Conservation (phyloP, 2,797 vertebrate genomes). For the Gymnoscopelus microlampas region DNA sequence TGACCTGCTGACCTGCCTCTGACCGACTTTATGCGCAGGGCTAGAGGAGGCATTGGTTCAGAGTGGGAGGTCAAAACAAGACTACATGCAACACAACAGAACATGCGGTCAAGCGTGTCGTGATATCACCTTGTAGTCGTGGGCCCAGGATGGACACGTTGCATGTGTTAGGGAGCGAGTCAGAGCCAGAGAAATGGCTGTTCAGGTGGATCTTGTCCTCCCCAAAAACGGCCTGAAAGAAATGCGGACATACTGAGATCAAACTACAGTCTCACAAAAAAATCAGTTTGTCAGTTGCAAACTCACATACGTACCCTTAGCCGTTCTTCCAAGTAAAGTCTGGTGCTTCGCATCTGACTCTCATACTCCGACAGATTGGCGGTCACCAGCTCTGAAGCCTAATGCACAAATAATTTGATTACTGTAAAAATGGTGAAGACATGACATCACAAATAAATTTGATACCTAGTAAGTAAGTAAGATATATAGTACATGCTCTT, state of each 20-base stretch:
- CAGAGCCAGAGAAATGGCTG: constrained; percentile 83
- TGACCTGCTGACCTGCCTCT: constrained; percentile 57
- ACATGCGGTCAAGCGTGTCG: not conserved
- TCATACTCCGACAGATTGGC: constrained; percentile 83
- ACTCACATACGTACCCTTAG: constrained; percentile 84
- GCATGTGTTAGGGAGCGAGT: constrained; percentile 91
- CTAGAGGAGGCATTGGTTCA: constrained; percentile 34
- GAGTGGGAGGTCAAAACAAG: constrained; percentile 21
- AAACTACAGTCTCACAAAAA: not conserved
- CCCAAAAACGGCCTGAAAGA: constrained; percentile 85
- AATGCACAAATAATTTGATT: constrained; percentile 28
- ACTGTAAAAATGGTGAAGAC: not conserved
- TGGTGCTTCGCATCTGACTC: constrained; percentile 84
- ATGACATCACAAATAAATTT: not conserved
- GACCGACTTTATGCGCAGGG: not conserved
- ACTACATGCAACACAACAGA: constrained; percentile 14
- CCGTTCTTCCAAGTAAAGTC: constrained; percentile 88
- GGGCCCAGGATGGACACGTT: constrained; percentile 91
- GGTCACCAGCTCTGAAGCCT: constrained; percentile 93
- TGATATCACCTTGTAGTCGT: constrained; percentile 85
- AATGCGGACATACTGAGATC: constrained; percentile 1
- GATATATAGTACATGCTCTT: not conserved
- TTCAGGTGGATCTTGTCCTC: constrained; percentile 86
- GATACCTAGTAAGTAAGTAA: not conserved
- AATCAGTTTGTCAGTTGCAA: not conserved